Conservation (phyloP, 2,797 vertebrate species). For the Liparis tanakae region DNA sequence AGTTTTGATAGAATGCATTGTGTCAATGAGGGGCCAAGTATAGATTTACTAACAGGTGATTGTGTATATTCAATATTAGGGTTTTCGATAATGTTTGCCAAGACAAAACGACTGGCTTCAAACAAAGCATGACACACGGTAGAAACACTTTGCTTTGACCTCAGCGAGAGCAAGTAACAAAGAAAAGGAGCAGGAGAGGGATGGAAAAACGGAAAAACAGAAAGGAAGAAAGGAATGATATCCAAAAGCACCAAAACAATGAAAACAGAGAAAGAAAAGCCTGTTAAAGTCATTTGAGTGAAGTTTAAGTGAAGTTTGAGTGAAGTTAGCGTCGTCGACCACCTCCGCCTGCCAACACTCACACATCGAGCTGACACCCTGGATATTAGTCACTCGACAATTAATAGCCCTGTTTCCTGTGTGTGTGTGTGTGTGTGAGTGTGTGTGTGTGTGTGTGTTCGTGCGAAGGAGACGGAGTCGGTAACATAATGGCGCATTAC, state of each 20-base stretch:
- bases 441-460: conserved; percentile 19
- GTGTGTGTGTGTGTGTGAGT: conserved; percentile 22
- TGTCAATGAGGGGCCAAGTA: background rate
- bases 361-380: conserved; percentile 67
- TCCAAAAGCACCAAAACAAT: conserved; percentile 32
- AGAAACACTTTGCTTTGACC: conserved; percentile 14
- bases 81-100: background rate
- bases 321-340: conserved; percentile 48
- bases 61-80: background rate
- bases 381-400: conserved; percentile 69
- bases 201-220: conserved; percentile 17
- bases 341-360: conserved; percentile 73
- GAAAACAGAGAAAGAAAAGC: conserved; percentile 16
- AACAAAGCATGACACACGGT: background rate
- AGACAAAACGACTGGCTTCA: background rate
- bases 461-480: conserved; percentile 21
- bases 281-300: conserved; percentile 31
- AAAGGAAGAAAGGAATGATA: conserved; percentile 23
- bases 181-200: background rate
- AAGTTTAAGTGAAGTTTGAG: conserved; percentile 35
- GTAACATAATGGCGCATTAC: conserved; percentile 51
- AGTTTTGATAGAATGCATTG: background rate
- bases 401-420: conserved; percentile 60
- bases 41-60: background rate
- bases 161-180: conserved; percentile 1